phyloP scores from a whole-genome alignment of 2,113 vertebrate genomes.

The Sander lucioperca region DNA sequence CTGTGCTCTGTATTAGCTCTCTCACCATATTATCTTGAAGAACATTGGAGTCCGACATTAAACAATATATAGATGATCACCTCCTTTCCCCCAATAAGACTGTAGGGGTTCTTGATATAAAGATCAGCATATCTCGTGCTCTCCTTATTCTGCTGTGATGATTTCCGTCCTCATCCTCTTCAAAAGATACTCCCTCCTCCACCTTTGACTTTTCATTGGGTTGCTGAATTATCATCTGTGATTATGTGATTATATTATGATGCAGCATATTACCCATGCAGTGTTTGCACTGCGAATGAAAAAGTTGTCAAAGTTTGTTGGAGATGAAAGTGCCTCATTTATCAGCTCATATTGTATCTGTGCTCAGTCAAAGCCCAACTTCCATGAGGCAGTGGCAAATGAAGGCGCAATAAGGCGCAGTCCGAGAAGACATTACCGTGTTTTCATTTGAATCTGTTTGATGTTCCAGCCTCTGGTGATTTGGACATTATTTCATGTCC shows the following conservation, averaged over 20 bases:
- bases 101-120: constrained; percentile 16
- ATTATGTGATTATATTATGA: constrained; percentile 59
- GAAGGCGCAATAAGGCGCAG: constrained; percentile 65
- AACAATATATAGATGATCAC: constrained; percentile 70
- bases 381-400: constrained; percentile 70
- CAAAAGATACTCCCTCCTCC: constrained; percentile 39
- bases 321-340: constrained; percentile 76
- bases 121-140: constrained; percentile 31
- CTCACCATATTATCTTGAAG: constrained; percentile 71
- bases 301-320: constrained; percentile 66
- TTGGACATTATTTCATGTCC: constrained; percentile 83
- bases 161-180: constrained; percentile 46
- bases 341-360: constrained; percentile 76
- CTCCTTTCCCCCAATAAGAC: constrained; percentile 26
- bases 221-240: constrained; percentile 50
- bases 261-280: constrained; percentile 51
- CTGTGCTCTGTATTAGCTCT: constrained; percentile 71
- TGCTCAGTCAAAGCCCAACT: constrained; percentile 55
- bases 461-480: constrained; percentile 79
- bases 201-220: constrained; percentile 50
- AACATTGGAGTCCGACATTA: constrained; percentile 73
- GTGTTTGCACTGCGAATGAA: constrained; percentile 65
- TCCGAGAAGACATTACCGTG: constrained; percentile 74
- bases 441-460: constrained; percentile 79
- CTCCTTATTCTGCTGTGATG: constrained; percentile 54